phyloP scores from a whole-genome alignment of 2,797 vertebrate genomes.

The Rhodeus uyekii region DNA sequence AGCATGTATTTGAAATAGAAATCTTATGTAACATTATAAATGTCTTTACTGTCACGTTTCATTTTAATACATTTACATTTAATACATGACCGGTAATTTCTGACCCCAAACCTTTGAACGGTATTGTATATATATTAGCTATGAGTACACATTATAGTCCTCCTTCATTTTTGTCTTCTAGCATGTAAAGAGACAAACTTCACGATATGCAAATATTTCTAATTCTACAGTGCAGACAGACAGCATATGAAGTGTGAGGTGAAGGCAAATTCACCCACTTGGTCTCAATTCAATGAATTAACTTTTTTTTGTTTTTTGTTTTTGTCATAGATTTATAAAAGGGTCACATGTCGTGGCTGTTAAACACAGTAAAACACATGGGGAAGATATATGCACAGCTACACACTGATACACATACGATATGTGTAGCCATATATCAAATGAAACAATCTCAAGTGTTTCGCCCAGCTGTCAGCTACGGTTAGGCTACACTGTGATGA shows the following conservation, averaged over 20 bases:
- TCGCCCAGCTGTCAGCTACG: not conserved
- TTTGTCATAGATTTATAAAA: not conserved
- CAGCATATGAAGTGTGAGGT: not conserved
- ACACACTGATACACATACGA: not conserved
- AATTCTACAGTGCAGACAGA: not conserved
- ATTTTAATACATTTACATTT: too few species aligned
- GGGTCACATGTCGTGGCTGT: not conserved
- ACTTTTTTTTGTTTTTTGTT: not conserved
- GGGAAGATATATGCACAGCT: not conserved
- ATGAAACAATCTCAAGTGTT: conserved; percentile 2
- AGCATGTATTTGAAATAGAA: not conserved
- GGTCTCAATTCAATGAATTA: not conserved
- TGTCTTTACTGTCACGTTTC: not conserved
- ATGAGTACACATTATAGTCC: not conserved
- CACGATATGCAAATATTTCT: not conserved
- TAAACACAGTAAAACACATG: not conserved
- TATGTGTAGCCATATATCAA: not conserved
- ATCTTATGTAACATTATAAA: not conserved
- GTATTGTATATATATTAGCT: not conserved
- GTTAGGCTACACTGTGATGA: conserved; percentile 19
- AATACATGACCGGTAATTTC: too few species aligned
- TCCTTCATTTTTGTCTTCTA: not conserved
- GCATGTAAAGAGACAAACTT: not conserved
- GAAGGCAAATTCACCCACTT: not conserved
- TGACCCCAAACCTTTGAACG: not conserved